Percentiles rank a stretch among this genome's conserved stretches.
These are phyloP conservation scores for Urosaurus nigricauda DNA, from an alignment of 2,797 vertebrate genomes.

Conservation along the genomic window DNA sequence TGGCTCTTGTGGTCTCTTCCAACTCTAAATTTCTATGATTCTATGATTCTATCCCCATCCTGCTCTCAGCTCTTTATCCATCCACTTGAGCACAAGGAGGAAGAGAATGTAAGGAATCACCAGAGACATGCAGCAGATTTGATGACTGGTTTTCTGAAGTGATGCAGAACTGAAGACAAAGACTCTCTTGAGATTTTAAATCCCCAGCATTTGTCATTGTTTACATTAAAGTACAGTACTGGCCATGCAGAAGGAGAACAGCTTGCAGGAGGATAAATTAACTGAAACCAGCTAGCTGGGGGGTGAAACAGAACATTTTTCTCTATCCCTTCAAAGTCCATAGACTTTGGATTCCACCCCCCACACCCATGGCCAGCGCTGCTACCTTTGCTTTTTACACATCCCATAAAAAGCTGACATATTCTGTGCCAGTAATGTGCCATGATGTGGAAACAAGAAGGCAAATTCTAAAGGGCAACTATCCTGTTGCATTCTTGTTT, in stretches of 20 bases:
- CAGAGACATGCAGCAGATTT: background rate
- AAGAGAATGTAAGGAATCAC: background rate
- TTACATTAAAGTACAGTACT: background rate
- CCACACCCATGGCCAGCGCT: background rate
- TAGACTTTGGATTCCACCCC: background rate
- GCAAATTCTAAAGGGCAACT: background rate
- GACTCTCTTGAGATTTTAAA: background rate
- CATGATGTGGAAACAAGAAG: background rate
- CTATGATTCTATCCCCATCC: no score
- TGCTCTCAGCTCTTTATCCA: background rate
- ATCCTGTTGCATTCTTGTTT: background rate
- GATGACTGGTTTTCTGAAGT: background rate
- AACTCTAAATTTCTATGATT: no score
- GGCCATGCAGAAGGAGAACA: no score
- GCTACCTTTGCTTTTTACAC: background rate
- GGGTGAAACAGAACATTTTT: background rate
- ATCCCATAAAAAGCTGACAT: no score
- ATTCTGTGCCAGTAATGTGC: background rate
- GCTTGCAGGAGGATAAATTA: background rate
- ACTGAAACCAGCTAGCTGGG: background rate
- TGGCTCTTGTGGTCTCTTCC: no score
- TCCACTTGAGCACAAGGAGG: background rate
- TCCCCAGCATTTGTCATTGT: background rate
- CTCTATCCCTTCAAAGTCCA: background rate
- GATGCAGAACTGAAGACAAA: background rate